A percentile compares a stretch with the other conserved stretches of the same genome.
These are phyloP conservation scores for Pogonomyrmex barbatus DNA, from an alignment of 1,140 invertebrate species.

Conservation along the genomic window DNA sequence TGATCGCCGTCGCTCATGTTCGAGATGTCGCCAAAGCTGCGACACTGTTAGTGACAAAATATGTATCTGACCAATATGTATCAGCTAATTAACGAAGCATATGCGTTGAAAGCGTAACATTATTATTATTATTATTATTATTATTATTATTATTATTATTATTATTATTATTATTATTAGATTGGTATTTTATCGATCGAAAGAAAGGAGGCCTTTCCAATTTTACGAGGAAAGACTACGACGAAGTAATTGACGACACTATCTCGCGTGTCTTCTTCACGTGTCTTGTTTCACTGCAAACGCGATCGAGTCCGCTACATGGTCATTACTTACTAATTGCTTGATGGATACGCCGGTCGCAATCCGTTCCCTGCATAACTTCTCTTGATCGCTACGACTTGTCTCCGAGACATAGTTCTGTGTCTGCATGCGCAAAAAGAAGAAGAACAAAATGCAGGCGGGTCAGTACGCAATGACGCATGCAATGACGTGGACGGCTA, in stretches of 20 bases:
- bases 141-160: too few species aligned
- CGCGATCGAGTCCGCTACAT: background rate
- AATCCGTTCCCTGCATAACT: constrained; percentile 84
- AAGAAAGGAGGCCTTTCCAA: background rate
- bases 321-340: constrained; percentile 84
- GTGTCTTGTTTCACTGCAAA: constrained; percentile 4
- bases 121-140: background rate
- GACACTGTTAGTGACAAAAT: constrained; percentile 86
- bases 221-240: background rate
- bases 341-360: constrained; percentile 86
- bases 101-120: constrained; percentile 34
- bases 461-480: constrained; percentile 51
- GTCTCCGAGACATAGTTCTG: constrained; percentile 85
- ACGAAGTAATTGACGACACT: constrained; percentile 6
- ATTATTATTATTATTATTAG: background rate
- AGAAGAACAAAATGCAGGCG: constrained; percentile 69
- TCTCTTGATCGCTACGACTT: constrained; percentile 82
- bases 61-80: constrained; percentile 72
- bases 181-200: constrained; percentile 8
- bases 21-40: constrained; percentile 88
- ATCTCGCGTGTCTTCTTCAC: background rate
- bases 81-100: constrained; percentile 60
- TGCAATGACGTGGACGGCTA: constrained; percentile 30
- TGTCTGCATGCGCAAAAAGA: constrained; percentile 85
- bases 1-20: constrained; percentile 85